Evolutionary conservation across 2,888 invertebrate species (phyloP).

Genomic region (Brachypterus glaber): DNA sequence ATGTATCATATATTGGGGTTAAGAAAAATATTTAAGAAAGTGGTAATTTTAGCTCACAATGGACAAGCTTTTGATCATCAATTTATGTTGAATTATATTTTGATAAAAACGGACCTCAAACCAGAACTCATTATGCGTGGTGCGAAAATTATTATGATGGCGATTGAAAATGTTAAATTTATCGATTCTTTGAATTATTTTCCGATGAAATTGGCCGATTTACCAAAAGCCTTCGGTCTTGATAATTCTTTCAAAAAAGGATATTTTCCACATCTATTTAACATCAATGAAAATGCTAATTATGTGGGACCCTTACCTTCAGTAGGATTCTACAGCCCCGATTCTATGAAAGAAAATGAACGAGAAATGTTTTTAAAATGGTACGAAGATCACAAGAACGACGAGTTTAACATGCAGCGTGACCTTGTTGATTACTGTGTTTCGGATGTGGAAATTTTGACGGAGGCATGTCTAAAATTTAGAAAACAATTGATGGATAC

Average conservation of each 20-base stretch:
- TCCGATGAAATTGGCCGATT: conserved; percentile 17
- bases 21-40: conserved; percentile 5
- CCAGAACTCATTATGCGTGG: conserved; percentile 14
- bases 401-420: too few species aligned
- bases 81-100: conserved; percentile 9
- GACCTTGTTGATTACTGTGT: background rate
- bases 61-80: conserved; percentile 10
- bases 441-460: background rate
- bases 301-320: conserved; percentile 15
- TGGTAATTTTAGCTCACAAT: conserved; percentile 5
- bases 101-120: conserved; percentile 11
- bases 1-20: conserved; percentile 4
- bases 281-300: conserved; percentile 13
- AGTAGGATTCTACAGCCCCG: conserved; percentile 12
- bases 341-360: conserved; percentile 9
- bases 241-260: conserved; percentile 16
- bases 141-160: conserved; percentile 15
- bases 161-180: conserved; percentile 13
- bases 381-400: conserved; percentile 10
- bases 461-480: conserved; percentile 2
- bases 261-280: conserved; percentile 23
- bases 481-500: too few species aligned
- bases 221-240: conserved; percentile 19
- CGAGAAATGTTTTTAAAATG: conserved; percentile 13
- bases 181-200: conserved; percentile 27